Base-by-base conservation (phyloP, 2,888 invertebrate genomes). In the Macrophya annulata region DNA sequence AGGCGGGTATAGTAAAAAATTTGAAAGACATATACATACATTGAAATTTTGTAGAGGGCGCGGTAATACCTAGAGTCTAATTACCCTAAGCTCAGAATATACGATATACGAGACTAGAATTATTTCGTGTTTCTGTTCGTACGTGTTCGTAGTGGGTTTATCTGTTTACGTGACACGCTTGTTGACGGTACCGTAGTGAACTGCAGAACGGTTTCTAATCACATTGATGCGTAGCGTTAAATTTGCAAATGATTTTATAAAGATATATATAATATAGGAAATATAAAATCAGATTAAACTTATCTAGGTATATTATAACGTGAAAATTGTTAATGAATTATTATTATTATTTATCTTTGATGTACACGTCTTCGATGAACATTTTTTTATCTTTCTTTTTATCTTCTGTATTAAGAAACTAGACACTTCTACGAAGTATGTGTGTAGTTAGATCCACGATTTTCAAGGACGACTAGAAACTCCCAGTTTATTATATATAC, bases 91-190 rank as follows among this genome's bases (percentile, higher is more conserved):
- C n/a, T 72, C 37, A 43, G 8, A 43, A 72, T 72, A 72, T 37
- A 9, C n/a, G 5, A 15, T 40, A 72, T 72, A 43, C 40, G n/a
- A 72, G 72, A n/a, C 8, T 72, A 72, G 72, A 72, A 72, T 72
- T 72, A 72, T 72, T 72, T 5, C 6, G 43, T 43, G n/a, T 72
- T 72, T 48, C 45, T 51, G 10, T 48, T 31, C 15, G 40, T 40
- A 8, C n/a, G 17, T 37, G 40, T n/a, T 1, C 6, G 79, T 62
- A 6, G 65, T 21, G 37, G 76, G 71, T 76, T 84, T 84, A 40
- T 84, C 74, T 43, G 62, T 76, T 59, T 76, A 62, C 72, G 77
- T 45, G 72, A 72, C 59, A 40, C 31, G 62, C 77, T 59, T 84
- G 48, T 45, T 12, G 68, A 62, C 21, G 31, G 3, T 59, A n/a